Evolutionary conservation across 2,113 vertebrate genomes (phyloP).

Genomic region (Chionis minor): DNA sequence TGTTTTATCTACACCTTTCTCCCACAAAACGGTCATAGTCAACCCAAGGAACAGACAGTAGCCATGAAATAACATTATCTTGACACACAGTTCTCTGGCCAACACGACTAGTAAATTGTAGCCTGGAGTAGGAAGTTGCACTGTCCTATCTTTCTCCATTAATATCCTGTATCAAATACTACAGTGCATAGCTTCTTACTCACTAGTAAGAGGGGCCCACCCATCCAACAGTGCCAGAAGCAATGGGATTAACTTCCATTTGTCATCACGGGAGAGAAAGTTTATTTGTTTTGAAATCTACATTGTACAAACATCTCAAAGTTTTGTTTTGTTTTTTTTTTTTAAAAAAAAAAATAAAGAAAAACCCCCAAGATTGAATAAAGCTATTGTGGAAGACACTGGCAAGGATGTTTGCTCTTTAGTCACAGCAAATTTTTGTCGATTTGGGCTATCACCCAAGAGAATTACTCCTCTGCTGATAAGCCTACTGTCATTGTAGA

Average conservation of each 20-base stretch:
- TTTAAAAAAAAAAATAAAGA: neutral
- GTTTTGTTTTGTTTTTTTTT: neutral
- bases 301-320: neutral
- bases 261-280: neutral
- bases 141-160: neutral
- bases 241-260: neutral
- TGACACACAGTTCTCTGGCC: neutral
- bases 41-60: neutral
- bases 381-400: neutral
- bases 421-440: neutral
- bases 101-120: neutral
- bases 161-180: neutral
- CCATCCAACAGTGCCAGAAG: neutral
- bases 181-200: neutral
- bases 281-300: neutral
- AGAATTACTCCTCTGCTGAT: neutral
- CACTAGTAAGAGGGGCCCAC: neutral
- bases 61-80: neutral
- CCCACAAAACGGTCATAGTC: fast-evolving
- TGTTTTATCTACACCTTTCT: neutral
- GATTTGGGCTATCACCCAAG: neutral
- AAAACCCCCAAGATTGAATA: neutral
- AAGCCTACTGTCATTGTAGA: neutral
- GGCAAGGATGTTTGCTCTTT: neutral
- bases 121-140: neutral